These are phyloP conservation scores for Porphyrio hochstetteri DNA, from an alignment of 2,113 vertebrate genomes.

Conservation along the genomic window DNA sequence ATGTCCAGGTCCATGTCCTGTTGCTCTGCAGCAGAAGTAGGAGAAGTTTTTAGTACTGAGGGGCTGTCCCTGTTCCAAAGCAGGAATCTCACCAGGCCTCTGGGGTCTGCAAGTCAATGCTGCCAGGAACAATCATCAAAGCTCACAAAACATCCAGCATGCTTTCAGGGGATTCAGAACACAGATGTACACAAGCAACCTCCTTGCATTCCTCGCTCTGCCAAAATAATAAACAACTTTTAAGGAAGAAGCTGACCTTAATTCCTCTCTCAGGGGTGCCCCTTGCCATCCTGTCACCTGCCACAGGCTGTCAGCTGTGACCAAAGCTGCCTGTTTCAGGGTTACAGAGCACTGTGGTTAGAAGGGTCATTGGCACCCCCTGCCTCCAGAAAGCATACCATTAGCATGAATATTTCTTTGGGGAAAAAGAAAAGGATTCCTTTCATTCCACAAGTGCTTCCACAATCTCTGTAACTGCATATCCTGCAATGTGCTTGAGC, in stretches of 20 bases:
- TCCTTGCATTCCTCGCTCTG: background rate
- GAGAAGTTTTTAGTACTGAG: background rate
- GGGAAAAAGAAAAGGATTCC: background rate
- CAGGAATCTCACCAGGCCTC: background rate
- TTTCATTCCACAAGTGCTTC: background rate
- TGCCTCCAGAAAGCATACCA: background rate
- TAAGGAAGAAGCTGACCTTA: background rate
- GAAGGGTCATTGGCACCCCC: background rate
- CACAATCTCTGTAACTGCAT: background rate
- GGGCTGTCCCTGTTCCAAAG: background rate
- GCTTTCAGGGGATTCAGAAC: background rate
- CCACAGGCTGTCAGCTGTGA: accelerated
- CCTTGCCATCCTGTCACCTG: background rate
- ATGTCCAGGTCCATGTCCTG: constrained; percentile 92
- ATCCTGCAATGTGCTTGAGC: background rate
- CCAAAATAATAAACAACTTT: background rate
- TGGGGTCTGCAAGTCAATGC: accelerated
- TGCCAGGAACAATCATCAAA: background rate
- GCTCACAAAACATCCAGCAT: accelerated
- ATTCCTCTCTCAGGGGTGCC: background rate
- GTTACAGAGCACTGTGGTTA: background rate
- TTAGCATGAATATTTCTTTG: background rate
- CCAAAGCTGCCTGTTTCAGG: background rate
- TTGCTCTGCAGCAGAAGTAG: constrained; percentile 78
- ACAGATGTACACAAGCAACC: background rate